Percentiles rank a stretch among this genome's conserved stretches.
phyloP scores from a whole-genome alignment of 2,113 vertebrate genomes.

The Butorides virescens region DNA sequence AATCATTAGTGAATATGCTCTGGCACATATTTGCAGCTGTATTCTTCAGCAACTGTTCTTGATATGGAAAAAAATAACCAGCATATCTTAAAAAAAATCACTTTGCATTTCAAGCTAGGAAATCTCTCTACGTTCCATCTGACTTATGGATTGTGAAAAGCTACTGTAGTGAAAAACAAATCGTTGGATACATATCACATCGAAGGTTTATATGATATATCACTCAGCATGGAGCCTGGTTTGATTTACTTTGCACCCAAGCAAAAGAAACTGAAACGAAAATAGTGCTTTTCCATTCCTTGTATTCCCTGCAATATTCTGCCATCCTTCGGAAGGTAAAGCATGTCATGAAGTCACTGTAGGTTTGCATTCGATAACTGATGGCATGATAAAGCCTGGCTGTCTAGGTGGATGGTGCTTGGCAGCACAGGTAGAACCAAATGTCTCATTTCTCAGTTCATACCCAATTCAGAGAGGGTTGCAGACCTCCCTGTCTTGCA shows the following conservation, averaged over 20 bases:
- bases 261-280: constrained; percentile 42
- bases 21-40: constrained; percentile 28
- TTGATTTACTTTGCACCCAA: constrained; percentile 59
- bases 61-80: background rate
- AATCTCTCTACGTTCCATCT: constrained; percentile 26
- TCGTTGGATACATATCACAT: constrained; percentile 35
- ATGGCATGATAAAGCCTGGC: background rate
- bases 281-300: constrained; percentile 35
- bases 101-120: constrained; percentile 55
- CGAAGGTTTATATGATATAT: constrained; percentile 46
- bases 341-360: background rate
- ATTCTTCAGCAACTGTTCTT: constrained; percentile 10
- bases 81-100: constrained; percentile 1
- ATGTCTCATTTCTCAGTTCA: background rate
- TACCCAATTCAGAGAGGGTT: background rate
- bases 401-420: background rate
- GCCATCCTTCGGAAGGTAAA: background rate
- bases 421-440: background rate
- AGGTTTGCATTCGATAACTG: constrained; percentile 14
- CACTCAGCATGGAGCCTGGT: constrained; percentile 32
- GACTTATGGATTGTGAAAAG: constrained; percentile 61
- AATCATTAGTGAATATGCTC: constrained; percentile 10
- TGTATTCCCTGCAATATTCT: background rate
- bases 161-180: constrained; percentile 63
- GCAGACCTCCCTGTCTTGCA: background rate